Conservation (phyloP, 2,113 vertebrate species). For the Lates calcarifer region DNA sequence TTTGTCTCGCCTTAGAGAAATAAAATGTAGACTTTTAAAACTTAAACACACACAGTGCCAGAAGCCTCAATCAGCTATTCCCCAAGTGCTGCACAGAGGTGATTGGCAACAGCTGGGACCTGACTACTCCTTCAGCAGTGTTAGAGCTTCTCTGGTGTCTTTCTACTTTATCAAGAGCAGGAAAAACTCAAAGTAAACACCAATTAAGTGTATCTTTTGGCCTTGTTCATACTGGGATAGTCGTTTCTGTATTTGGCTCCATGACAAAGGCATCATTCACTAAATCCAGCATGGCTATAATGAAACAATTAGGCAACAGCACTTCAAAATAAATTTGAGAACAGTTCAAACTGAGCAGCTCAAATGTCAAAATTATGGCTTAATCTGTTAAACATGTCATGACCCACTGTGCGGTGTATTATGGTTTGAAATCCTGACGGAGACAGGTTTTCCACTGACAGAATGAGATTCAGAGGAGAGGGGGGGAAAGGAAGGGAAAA, state of each 20-base stretch:
- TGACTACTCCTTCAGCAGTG: slow-evolving; percentile 53
- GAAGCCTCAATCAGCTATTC: slow-evolving; percentile 52
- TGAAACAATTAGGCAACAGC: slow-evolving; percentile 58
- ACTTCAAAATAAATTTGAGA: slow-evolving; percentile 47
- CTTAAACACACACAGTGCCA: slow-evolving; percentile 55
- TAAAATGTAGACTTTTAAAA: slow-evolving; percentile 67
- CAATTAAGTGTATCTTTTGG: slow-evolving; percentile 38
- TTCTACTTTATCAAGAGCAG: slow-evolving; percentile 56
- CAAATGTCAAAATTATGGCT: slow-evolving; percentile 59
- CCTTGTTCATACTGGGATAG: slow-evolving; percentile 25
- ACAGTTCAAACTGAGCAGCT: slow-evolving; percentile 47
- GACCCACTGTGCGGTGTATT: slow-evolving; percentile 43
- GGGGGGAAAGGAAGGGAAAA: slow-evolving; percentile 61
- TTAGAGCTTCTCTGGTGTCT: slow-evolving; percentile 43
- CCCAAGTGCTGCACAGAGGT: slow-evolving; percentile 46
- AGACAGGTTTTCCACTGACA: slow-evolving; percentile 63
- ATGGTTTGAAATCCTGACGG: slow-evolving; percentile 38
- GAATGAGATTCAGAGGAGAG: slow-evolving; percentile 51
- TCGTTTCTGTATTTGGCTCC: slow-evolving; percentile 34
- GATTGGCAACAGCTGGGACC: slow-evolving; percentile 69
- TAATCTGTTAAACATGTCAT: slow-evolving; percentile 68
- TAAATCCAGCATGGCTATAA: slow-evolving; percentile 36
- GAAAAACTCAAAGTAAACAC: slow-evolving; percentile 55
- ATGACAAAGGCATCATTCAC: slow-evolving; percentile 62
- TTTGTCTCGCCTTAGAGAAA: slow-evolving; percentile 68